A percentile compares a stretch with the other conserved stretches of the same genome.
Evolutionary conservation across 2,888 invertebrate species (phyloP).

Genomic region (Hypomecis atomaria): DNA sequence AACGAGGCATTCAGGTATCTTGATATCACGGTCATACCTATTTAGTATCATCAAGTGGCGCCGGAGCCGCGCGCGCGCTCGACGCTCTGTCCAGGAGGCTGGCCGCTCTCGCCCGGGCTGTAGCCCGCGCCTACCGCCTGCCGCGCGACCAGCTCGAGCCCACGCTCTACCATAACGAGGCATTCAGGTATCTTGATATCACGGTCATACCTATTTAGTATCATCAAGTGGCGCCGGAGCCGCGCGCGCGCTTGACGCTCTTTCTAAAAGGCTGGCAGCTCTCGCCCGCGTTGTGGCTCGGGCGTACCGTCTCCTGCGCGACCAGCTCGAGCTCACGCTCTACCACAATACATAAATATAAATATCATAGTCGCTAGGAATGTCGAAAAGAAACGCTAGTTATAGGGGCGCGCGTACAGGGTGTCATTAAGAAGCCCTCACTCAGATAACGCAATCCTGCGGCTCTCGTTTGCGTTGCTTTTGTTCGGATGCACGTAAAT

Average conservation of each 20-base stretch:
- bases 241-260: constrained; percentile 84
- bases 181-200: constrained; percentile 83
- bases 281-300: constrained; percentile 89
- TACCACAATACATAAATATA: constrained; percentile 89
- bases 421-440: too few species aligned
- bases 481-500: too few species aligned
- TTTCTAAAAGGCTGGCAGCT: constrained; percentile 88
- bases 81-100: constrained; percentile 88
- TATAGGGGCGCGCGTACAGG: constrained; percentile 56
- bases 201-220: too few species aligned
- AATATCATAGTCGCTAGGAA: constrained; percentile 87
- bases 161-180: constrained; percentile 91
- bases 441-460: too few species aligned
- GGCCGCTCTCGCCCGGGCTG: constrained; percentile 88
- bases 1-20: constrained; percentile 89
- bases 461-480: too few species aligned
- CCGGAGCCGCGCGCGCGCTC: constrained; percentile 83
- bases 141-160: constrained; percentile 91
- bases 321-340: constrained; percentile 90
- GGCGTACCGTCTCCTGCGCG: constrained; percentile 90
- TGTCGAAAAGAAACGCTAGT: constrained; percentile 86
- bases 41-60: too few species aligned
- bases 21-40: too few species aligned
- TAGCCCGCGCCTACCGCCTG: constrained; percentile 89
- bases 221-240: constrained; percentile 86